Evolutionary conservation across 2,797 vertebrate species (phyloP).

Genomic region (Ctenopoma multispine): DNA sequence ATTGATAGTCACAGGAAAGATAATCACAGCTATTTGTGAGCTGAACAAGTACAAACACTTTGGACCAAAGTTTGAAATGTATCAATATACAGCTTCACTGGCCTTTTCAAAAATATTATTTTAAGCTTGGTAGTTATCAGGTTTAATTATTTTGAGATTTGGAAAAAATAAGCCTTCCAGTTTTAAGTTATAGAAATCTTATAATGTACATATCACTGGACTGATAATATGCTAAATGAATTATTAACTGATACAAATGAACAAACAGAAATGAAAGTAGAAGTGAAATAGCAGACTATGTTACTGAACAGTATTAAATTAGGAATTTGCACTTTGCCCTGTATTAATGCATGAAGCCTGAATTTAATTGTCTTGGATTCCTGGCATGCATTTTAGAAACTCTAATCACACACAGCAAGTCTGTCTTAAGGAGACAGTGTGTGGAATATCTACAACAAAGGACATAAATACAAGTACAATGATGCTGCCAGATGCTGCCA

Average conservation of each 20-base stretch:
- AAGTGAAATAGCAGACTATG: not conserved
- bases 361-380: not conserved
- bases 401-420: not conserved
- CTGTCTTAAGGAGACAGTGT: not conserved
- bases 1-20: not conserved
- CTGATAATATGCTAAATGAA: not conserved
- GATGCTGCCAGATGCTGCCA: not conserved
- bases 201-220: not conserved
- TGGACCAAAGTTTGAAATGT: not conserved
- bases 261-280: conserved; percentile 10
- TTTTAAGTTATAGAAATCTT: not conserved
- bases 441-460: conserved; percentile 7
- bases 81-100: not conserved
- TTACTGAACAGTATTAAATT: not conserved
- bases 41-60: not conserved
- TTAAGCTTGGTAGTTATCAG: not conserved
- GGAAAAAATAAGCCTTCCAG: not conserved
- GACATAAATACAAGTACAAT: not conserved
- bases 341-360: not conserved
- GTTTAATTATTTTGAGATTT: not conserved
- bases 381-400: not conserved
- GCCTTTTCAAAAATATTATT: not conserved
- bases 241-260: not conserved
- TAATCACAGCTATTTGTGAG: too few species aligned
- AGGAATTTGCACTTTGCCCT: not conserved